These are phyloP conservation scores for Chelonus insularis DNA, from an alignment of 1,140 invertebrate species.

Conservation along the genomic window DNA sequence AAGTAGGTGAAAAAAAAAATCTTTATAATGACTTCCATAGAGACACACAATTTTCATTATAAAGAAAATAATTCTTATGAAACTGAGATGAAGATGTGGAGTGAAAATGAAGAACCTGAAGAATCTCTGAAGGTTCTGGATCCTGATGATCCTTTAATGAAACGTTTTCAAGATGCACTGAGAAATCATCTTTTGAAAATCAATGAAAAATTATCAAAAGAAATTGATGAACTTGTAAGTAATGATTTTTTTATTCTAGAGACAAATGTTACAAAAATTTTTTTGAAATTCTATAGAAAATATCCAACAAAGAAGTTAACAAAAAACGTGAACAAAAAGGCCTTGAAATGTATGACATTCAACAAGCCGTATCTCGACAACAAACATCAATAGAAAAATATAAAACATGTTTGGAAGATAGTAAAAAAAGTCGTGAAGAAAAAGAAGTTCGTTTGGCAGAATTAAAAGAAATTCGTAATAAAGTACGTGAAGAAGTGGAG, in stretches of 20 bases:
- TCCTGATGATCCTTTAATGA: constrained; percentile 68
- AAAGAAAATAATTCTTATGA: neutral
- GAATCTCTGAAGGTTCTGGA: constrained; percentile 53
- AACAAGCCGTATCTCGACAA: constrained; percentile 61
- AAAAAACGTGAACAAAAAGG: constrained; percentile 57
- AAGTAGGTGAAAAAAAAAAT: too few relatives aligned
- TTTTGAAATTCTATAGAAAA: too few relatives aligned
- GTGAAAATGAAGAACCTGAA: neutral
- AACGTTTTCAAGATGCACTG: constrained; percentile 66
- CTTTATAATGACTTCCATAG: too few relatives aligned
- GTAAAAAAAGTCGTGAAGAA: constrained; percentile 50
- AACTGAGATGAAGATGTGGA: neutral
- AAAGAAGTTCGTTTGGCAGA: constrained; percentile 45
- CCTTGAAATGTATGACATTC: constrained; percentile 55
- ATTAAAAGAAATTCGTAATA: constrained; percentile 50
- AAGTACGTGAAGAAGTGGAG: constrained; percentile 46
- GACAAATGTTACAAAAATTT: too few relatives aligned
- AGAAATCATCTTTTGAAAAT: constrained; percentile 63
- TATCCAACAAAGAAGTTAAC: constrained; percentile 48
- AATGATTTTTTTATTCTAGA: constrained; percentile 15
- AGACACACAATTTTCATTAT: neutral
- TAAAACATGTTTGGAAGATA: constrained; percentile 51
- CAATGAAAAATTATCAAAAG: constrained; percentile 61
- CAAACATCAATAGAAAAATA: constrained; percentile 59
- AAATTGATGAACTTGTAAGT: constrained; percentile 64